Percentiles rank a stretch among this genome's conserved stretches.
Evolutionary conservation across 2,888 invertebrate species (phyloP).

Genomic region (Ectemnius cavifrons): DNA sequence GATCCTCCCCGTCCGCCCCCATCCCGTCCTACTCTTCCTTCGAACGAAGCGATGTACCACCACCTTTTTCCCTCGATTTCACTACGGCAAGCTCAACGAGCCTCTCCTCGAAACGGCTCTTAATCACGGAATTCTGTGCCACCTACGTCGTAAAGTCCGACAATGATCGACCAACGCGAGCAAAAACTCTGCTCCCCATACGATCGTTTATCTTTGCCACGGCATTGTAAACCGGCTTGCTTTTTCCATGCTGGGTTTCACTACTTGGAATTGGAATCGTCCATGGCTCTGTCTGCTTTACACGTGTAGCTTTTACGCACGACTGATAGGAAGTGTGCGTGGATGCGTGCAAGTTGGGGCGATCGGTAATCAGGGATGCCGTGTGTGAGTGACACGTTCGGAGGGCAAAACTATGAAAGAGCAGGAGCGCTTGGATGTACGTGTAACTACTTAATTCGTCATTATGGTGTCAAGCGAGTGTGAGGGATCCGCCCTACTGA

Average conservation of each 20-base stretch:
- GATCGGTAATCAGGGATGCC: not conserved
- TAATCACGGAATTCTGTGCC: constrained; percentile 43
- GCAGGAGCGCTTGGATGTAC: constrained; percentile 4
- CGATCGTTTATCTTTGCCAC: constrained; percentile 19
- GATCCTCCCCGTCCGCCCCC: constrained; percentile 21
- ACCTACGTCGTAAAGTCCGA: constrained; percentile 7
- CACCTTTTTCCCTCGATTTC: constrained; percentile 39
- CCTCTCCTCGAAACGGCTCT: constrained; percentile 45
- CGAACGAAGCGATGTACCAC: constrained; percentile 28
- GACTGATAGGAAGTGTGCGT: too few relatives aligned
- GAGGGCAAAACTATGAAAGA: not conserved
- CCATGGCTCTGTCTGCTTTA: too few relatives aligned
- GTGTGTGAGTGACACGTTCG: not conserved
- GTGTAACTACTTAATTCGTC: constrained; percentile 55
- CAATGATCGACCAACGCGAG: constrained; percentile 3
- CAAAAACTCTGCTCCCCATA: constrained; percentile 16
- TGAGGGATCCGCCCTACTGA: constrained; percentile 33
- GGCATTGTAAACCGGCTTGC: too few relatives aligned
- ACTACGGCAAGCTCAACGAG: constrained; percentile 38
- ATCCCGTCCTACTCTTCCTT: not conserved
- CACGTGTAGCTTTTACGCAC: too few relatives aligned
- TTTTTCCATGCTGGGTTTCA: too few relatives aligned
- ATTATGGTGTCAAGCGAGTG: constrained; percentile 60
- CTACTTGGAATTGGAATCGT: too few relatives aligned
- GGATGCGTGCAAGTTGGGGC: not conserved